A percentile compares a stretch with the other conserved stretches of the same genome.
These are phyloP conservation scores for Orthonychiurus folsomi DNA, from an alignment of 2,888 invertebrate genomes.

Conservation along the genomic window DNA sequence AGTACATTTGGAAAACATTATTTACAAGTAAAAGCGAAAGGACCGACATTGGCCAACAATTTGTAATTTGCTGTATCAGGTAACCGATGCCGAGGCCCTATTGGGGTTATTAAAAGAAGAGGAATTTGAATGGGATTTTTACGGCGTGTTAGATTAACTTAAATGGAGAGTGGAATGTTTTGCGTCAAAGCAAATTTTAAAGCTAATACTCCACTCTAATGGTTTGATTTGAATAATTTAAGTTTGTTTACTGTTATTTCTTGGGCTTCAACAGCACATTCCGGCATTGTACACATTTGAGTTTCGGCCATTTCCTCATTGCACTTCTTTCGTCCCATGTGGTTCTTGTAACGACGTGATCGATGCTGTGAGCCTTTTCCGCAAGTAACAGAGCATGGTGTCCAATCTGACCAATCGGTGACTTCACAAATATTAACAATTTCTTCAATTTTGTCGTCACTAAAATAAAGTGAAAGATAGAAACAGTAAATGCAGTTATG, in stretches of 20 bases:
- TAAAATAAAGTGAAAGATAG: too few relatives aligned
- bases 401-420: conserved; percentile 68
- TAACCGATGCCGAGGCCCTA: too few relatives aligned
- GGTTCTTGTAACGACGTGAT: conserved; percentile 63
- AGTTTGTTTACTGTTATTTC: conserved; percentile 26
- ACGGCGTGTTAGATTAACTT: too few relatives aligned
- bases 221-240: neutral
- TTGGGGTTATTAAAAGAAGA: too few relatives aligned
- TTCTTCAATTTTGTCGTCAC: conserved; percentile 40
- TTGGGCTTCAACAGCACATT: conserved; percentile 40
- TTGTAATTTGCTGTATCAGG: too few relatives aligned
- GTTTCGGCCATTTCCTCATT: conserved; percentile 68
- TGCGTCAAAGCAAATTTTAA: too few relatives aligned
- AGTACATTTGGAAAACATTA: conserved; percentile 1
- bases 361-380: conserved; percentile 68
- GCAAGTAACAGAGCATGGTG: conserved; percentile 78
- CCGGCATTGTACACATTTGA: conserved; percentile 59
- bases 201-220: neutral
- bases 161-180: too few relatives aligned
- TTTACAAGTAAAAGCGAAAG: too few relatives aligned
- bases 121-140: too few relatives aligned
- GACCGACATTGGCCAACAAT: too few relatives aligned
- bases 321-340: conserved; percentile 70
- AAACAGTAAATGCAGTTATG: neutral
- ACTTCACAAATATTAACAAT: conserved; percentile 55